Evolutionary conservation across 2,888 invertebrate species (phyloP).

Genomic region (Icerya purchasi): DNA sequence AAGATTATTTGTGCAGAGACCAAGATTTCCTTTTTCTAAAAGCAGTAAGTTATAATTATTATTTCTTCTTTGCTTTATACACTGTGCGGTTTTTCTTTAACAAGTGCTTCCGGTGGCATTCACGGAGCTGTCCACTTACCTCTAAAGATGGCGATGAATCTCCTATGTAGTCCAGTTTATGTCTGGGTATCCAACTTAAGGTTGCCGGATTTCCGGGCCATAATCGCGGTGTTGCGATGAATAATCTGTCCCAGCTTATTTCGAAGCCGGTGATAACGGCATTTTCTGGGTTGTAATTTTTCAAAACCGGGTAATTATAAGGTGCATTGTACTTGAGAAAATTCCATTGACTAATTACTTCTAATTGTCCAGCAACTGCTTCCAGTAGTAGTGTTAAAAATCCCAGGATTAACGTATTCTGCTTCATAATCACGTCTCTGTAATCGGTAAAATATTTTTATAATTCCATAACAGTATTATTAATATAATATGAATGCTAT

Average conservation of each 20-base stretch:
- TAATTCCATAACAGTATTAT: no score
- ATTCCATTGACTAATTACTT: slow-evolving; percentile 47
- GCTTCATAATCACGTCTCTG: no score
- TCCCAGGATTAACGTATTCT: slow-evolving; percentile 14
- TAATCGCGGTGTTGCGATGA: slow-evolving; percentile 51
- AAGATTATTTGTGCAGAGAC: no score
- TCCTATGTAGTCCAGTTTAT: slow-evolving; percentile 26
- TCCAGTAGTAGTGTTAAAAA: slow-evolving; percentile 1
- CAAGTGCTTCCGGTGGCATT: no score
- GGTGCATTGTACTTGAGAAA: slow-evolving; percentile 43
- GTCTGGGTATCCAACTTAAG: slow-evolving; percentile 42
- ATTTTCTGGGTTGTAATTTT: slow-evolving; percentile 42
- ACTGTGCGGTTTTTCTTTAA: no score
- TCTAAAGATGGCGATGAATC: slow-evolving; percentile 38
- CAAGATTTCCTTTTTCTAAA: no score
- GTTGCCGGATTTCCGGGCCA: slow-evolving; percentile 57
- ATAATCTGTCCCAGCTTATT: slow-evolving; percentile 45
- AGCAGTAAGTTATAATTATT: no score
- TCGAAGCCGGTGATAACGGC: slow-evolving; percentile 57
- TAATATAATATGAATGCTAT: no score
- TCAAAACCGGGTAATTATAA: slow-evolving; percentile 32
- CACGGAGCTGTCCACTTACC: no score
- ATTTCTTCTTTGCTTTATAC: no score
- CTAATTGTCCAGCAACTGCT: slow-evolving; percentile 27
- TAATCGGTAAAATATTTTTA: no score